Evolutionary conservation across 2,113 vertebrate species (phyloP).

Genomic region (Notothenia coriiceps): DNA sequence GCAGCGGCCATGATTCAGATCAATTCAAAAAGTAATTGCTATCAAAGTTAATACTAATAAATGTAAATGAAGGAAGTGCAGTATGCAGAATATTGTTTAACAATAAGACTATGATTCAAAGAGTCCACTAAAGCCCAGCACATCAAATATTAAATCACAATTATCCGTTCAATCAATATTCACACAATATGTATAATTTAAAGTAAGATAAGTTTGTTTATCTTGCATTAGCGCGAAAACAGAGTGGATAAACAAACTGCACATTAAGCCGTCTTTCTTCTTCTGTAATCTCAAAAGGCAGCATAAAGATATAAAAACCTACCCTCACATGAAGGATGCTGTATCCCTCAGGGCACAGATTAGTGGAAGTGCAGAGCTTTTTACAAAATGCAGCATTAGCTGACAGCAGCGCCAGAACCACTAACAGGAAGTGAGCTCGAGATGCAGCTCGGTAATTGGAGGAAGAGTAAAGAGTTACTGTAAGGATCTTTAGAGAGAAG

Average conservation of each 20-base stretch:
- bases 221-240: background rate
- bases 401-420: slow-evolving; percentile 49
- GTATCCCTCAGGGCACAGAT: slow-evolving; percentile 55
- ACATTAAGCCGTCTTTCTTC: background rate
- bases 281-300: slow-evolving; percentile 21
- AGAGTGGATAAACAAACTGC: background rate
- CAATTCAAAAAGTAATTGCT: background rate
- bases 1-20: slow-evolving; percentile 10
- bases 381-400: slow-evolving; percentile 56
- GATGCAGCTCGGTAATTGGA: slow-evolving; percentile 62
- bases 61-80: slow-evolving; percentile 18
- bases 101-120: background rate
- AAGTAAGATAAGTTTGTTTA: background rate
- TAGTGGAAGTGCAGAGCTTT: slow-evolving; percentile 25
- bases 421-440: slow-evolving; percentile 67
- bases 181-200: background rate
- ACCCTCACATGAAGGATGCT: slow-evolving; percentile 61
- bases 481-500: slow-evolving; percentile 55
- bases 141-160: slow-evolving; percentile 31
- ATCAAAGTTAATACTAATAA: background rate
- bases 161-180: slow-evolving; percentile 8
- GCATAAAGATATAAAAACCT: slow-evolving; percentile 51
- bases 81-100: background rate
- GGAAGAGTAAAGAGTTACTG: slow-evolving; percentile 68
- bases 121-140: background rate